Evolutionary conservation across 2,797 vertebrate genomes (phyloP).

Genomic region (Brachyalestes nurse): DNA sequence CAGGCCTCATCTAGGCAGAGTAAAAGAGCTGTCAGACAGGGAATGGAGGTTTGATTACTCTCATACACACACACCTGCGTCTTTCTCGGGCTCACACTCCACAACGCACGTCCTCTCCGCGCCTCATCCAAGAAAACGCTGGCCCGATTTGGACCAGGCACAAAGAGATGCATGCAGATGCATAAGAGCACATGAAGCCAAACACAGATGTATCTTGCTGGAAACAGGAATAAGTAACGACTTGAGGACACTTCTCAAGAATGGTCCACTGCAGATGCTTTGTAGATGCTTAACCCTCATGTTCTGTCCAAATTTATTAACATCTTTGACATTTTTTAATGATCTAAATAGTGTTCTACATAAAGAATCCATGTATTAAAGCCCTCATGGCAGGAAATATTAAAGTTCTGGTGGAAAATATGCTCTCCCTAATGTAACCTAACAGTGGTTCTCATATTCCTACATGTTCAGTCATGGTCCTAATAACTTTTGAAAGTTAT

Average conservation of each 20-base stretch:
- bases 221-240: neutral
- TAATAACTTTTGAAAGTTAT: too few species aligned
- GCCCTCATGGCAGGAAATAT: too few species aligned
- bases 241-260: neutral
- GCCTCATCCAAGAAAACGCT: constrained; percentile 24
- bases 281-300: neutral
- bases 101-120: neutral
- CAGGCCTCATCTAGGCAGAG: constrained; percentile 67
- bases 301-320: too few species aligned
- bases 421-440: too few species aligned
- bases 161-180: constrained; percentile 19
- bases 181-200: constrained; percentile 25
- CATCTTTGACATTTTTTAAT: too few species aligned
- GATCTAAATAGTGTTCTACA: too few species aligned
- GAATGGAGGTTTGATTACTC: constrained; percentile 73
- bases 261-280: neutral
- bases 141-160: constrained; percentile 8
- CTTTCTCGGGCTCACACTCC: constrained; percentile 31
- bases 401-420: too few species aligned
- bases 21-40: constrained; percentile 75
- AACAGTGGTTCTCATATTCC: too few species aligned
- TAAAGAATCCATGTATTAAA: too few species aligned
- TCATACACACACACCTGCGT: constrained; percentile 72
- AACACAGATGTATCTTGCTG: neutral
- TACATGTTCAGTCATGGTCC: too few species aligned